phyloP scores from a whole-genome alignment of 2,797 vertebrate species.

The Fistularia commersonii region DNA sequence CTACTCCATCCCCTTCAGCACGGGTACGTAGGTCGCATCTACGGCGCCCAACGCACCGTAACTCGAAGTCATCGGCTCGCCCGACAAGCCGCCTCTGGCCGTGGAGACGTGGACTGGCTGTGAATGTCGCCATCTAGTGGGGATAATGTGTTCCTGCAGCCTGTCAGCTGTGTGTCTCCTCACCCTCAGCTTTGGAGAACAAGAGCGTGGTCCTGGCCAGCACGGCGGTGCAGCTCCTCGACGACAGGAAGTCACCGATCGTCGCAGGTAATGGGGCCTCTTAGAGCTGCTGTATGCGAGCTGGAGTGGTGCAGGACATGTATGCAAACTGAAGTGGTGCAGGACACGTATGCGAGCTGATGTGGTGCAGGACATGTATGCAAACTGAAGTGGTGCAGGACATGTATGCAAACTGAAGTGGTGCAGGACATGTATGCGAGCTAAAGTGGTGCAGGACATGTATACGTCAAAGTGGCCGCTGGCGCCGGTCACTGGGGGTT shows the following conservation, averaged over 20 bases:
- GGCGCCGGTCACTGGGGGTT: not conserved
- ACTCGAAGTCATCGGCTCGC: no score
- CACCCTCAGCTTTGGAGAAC: conserved; percentile 80
- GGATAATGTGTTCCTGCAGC: not conserved
- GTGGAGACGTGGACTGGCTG: no score
- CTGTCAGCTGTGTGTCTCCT: no score
- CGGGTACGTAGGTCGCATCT: conserved; percentile 73
- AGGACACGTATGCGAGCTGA: no score
- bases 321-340: no score
- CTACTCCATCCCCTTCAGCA: conserved; percentile 93
- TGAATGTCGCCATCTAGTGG: conserved; percentile 60
- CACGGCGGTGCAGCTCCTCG: conserved; percentile 92
- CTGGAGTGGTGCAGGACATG: no score
- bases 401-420: no score
- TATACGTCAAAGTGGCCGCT: not conserved
- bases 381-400: no score
- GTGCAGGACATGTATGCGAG: no score
- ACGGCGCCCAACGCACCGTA: no score
- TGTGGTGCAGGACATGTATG: no score
- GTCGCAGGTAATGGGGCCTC: conserved; percentile 83
- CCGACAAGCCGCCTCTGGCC: no score
- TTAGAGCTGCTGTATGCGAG: not conserved
- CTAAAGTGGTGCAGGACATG: not conserved
- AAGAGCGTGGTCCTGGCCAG: conserved; percentile 97
- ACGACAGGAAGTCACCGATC: conserved; percentile 94